Evolutionary conservation across 2,113 vertebrate species (phyloP), one percentile per base, ranked within the genome.

Genomic region (Axis porcinus): DNA sequence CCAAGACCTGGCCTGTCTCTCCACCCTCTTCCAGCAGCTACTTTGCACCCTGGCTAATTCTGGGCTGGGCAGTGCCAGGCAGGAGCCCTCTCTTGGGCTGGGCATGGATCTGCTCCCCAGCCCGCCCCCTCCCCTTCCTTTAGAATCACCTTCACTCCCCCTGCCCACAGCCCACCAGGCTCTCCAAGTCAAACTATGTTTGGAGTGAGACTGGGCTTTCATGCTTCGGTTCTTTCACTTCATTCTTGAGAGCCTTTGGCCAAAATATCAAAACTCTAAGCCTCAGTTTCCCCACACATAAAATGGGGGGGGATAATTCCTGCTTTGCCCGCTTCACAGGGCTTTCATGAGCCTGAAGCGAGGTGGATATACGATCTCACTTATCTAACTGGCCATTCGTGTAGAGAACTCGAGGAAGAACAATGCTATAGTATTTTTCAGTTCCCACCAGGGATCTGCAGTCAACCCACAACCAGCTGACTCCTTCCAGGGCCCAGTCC

Each of bases 201-300:
- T 28, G 54, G 40, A 54, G 52, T 50, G 47, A 57, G 45, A 81
- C 28, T 17, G 6, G 33, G 25, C 30, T 86, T 45, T 45, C 74
- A 15, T 0, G 8, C 43, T 23, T 86, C 50, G 12, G 7, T 47
- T 79, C 62, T n/a, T 40, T 12, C 14, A 36, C n/a, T 78, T 82
- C 6, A 2, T 57, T 91, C 86, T 93, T 50, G 16, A 43, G 12
- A 74, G 45, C 9, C 14, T 90, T 74, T 70, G 52, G 15, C 15
- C 84, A n/a, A 87, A 40, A 55, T 14, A n/a, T 57, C 60, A 92
- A 79, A 82, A 83, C 36, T 23, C 45, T 11, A 88, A 82, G 60
- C 83, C 79, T 96, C 64, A 13, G 74, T 94, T 90, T 58, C 19
- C 45, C 62, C 58, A 43, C 0, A 6, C 10, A 17, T 19, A 79